Percentiles rank a stretch among this genome's conserved stretches.
Conservation (phyloP, 2,113 vertebrate genomes). For the Lanius collurio region DNA sequence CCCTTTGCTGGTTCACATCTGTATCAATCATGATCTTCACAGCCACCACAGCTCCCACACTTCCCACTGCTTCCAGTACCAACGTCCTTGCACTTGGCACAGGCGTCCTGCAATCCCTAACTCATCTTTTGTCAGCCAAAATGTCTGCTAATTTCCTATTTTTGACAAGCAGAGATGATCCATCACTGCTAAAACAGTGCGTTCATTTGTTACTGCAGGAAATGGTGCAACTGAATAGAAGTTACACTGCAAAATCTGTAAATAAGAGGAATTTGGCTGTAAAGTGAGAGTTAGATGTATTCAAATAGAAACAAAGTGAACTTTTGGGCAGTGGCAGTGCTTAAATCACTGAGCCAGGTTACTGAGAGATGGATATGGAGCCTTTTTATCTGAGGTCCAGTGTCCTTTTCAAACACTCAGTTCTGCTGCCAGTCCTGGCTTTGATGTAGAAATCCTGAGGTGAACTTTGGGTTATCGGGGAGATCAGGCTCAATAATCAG, state of each 20-base stretch:
- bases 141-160: background rate
- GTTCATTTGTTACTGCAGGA: background rate
- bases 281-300: background rate
- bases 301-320: background rate
- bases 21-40: slow-evolving; percentile 10
- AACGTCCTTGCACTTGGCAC: background rate
- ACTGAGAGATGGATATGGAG: background rate
- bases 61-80: background rate
- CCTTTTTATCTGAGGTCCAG: background rate
- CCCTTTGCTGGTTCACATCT: background rate
- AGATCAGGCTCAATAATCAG: background rate
- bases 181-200: background rate
- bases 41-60: background rate
- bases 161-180: background rate
- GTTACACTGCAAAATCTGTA: background rate
- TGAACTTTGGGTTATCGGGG: background rate
- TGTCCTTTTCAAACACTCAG: background rate
- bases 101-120: background rate
- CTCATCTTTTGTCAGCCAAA: slow-evolving; percentile 8
- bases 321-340: background rate
- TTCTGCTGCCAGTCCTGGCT: background rate
- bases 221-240: background rate
- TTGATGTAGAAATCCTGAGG: slow-evolving; percentile 9
- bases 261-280: background rate
- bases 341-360: background rate